Evolutionary conservation across 2,113 vertebrate species (phyloP), one percentile per base, ranked within the genome.

Genomic region (Epinephelus lanceolatus): DNA sequence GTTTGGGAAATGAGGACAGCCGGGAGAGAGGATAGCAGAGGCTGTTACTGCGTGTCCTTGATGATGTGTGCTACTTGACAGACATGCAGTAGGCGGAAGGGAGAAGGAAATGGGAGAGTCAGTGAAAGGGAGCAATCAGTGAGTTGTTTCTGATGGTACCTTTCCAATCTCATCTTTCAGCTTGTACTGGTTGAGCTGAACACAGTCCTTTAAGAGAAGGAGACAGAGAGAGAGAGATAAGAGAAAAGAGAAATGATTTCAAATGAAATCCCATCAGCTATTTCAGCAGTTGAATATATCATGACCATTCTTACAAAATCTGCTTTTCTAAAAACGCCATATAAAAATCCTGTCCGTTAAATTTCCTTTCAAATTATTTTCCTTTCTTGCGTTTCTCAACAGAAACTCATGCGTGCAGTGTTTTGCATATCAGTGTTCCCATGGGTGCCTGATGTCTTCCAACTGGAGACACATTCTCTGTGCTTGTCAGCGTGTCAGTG

Each of bases 101-200:
- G 62, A 78, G 69, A 76, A 71, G 68, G 69, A 79, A 77, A 87
- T 69, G 79, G 56, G 78, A 78, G 76, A 82, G 77, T 65, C 56
- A 21, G 85, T 84, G 87, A 91, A 87, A 88, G 79, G 86, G 79
- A 89, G 81, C 83, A 88, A 87, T 91, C 86, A 86, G 81, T 65
- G 76, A 88, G 66, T 53, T 62, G 72, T 74, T 72, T 83, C 68
- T 80, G 21, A 83, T 75, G 78, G 84, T 95, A 99, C 98, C 97
- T 99, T 99, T 90, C 98, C 98, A 2, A 99, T 99, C 92, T 99
- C 98, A 8, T 99, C 98, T 93, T 99, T 99, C 92, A 99, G 95
- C 47, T 97, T 99, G 88, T 99, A 99, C 93, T 99, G 98, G 92
- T 99, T 99, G 90, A 99, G 96, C 90, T 99, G 98, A 85, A 99